Evolutionary conservation across 2,113 vertebrate genomes (phyloP).

Genomic region (Lophotis ruficrista): DNA sequence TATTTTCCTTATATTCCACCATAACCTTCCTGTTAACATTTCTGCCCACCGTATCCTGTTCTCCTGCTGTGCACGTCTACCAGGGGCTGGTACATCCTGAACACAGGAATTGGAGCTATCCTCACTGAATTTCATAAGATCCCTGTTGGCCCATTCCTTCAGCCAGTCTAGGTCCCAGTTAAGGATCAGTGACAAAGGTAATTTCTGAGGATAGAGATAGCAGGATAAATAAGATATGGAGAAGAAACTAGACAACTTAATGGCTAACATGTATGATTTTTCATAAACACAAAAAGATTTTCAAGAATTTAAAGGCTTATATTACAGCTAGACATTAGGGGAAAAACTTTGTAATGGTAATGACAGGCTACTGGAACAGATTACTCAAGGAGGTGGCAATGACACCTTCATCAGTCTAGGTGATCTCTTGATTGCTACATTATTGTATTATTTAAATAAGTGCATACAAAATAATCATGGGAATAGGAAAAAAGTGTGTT

Average conservation of each 20-base stretch:
- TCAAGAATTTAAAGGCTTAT: background rate
- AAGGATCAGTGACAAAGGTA: background rate
- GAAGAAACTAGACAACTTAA: background rate
- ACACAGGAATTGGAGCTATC: background rate
- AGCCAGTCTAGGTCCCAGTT: background rate
- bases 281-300: background rate
- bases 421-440: background rate
- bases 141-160: background rate
- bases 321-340: background rate
- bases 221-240: background rate
- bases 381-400: background rate
- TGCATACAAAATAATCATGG: background rate
- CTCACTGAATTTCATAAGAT: accelerated
- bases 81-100: background rate
- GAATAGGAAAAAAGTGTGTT: background rate
- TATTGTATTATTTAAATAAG: background rate
- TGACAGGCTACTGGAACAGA: background rate
- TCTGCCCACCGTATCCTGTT: background rate
- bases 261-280: background rate
- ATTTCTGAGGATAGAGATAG: background rate
- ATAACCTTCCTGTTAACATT: background rate
- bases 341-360: background rate
- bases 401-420: background rate
- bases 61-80: background rate
- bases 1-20: background rate